Percentiles rank a stretch among this genome's conserved stretches.
These are phyloP conservation scores for Uria lomvia DNA, from an alignment of 2,113 vertebrate species.

Conservation along the genomic window DNA sequence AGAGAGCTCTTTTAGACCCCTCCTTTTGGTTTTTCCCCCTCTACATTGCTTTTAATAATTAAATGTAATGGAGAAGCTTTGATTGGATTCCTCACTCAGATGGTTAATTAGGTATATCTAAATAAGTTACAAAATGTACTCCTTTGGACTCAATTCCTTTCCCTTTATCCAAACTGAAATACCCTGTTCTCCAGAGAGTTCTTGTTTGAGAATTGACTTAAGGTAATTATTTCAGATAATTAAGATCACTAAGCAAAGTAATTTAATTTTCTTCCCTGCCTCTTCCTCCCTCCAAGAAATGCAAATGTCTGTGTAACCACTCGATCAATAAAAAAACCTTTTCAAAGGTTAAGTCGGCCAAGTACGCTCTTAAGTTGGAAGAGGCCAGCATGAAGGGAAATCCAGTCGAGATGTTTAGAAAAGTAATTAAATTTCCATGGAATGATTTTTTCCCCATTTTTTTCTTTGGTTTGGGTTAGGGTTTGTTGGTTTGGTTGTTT, in stretches of 20 bases:
- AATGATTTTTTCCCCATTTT: not conserved
- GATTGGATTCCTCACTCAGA: conserved; percentile 69
- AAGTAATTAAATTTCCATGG: conserved; percentile 11
- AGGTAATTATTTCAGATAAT: conserved; percentile 81
- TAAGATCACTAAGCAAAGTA: conserved; percentile 76
- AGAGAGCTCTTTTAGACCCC: not conserved
- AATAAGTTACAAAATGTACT: conserved; percentile 64
- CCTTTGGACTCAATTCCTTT: conserved; percentile 55
- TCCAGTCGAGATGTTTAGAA: conserved; percentile 30
- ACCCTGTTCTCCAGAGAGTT: conserved; percentile 65
- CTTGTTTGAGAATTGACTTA: conserved; percentile 69
- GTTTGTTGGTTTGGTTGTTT: not conserved
- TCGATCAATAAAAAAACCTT: conserved; percentile 60
- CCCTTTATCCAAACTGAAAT: conserved; percentile 59
- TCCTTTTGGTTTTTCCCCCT: not conserved
- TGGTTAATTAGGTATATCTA: conserved; percentile 75
- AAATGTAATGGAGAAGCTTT: conserved; percentile 53
- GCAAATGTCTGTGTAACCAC: conserved; percentile 52
- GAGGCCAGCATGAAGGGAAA: conserved; percentile 34
- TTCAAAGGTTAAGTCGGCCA: conserved; percentile 68
- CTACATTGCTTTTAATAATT: conserved; percentile 68
- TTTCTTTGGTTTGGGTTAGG: not conserved
- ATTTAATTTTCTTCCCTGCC: conserved; percentile 69
- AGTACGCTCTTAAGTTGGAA: conserved; percentile 14
- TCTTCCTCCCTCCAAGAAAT: conserved; percentile 59